Evolutionary conservation across 2,113 vertebrate genomes (phyloP), one percentile per base, ranked within the genome.

Genomic region (Gavia stellata): DNA sequence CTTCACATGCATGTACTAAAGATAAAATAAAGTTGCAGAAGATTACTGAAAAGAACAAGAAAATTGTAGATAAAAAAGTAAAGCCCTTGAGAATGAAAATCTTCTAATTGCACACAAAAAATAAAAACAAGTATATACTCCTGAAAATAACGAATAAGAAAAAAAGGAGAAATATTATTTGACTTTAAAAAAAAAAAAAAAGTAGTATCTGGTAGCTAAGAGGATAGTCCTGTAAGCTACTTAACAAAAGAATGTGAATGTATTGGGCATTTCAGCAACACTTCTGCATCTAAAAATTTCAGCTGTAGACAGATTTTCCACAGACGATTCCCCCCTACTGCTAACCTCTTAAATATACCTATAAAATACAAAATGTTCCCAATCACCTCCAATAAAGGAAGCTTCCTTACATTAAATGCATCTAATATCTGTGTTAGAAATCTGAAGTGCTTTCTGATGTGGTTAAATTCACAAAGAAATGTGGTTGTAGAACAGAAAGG

Each of bases 291-390:
- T 95, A 25, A 95, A 97, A 96, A 97, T 91, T 95, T 97, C 95
- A 97, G 94, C 96, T 98, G 97, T 93, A 97, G 97, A 97, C 97
- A 97, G 97, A 97, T 97, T 97, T 97, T 97, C 91, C 96, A 95
- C 97, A 97, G 97, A 97, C 91, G 79, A 97, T 88, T 85, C 95
- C 97, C 94, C 94, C 92, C 97, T 86, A 89, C 96, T 84, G 84
- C 84, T 94, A 83, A 78, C 81, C 93, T 96, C 65, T 66, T 94
- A 97, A 97, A 97, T 96, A 80, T 56, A 94, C 94, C 96, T 97
- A 97, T 97, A 98, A 97, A 98, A 97, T 95, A 90, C 96, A 97
- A 96, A 97, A 79, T 58, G 67, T 88, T 90, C 94, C 89, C 4
- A 90, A 95, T 97, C 93, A 93, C 94, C 86, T 97, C 89, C 61